Base-by-base conservation (phyloP, 2,888 invertebrate genomes). In the Helleia helle region DNA sequence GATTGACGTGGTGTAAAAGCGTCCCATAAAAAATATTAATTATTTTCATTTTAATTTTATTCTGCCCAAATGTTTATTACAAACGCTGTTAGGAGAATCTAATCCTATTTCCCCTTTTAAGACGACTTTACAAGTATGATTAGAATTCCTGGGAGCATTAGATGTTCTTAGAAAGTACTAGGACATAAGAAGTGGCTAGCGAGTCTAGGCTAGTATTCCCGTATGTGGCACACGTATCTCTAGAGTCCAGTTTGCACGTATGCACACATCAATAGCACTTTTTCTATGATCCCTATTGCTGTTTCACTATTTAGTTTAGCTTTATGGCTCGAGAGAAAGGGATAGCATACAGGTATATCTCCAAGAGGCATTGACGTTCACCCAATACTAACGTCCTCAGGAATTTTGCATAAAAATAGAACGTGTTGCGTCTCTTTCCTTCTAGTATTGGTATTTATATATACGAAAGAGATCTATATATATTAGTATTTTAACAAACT, bases 121-220 rank as follows among this genome's bases (percentile, higher is more conserved):
- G 18, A 13, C 28, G 14, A 13, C 18, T 18, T 40, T 28, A 15
- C 31, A 28, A 28, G 57, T 55, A 11, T 12, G 40, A 59, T 71
- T 76, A 79, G 75, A 76, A 68, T 67, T 61, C 62, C 51, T 60
- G 59, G 55, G 52, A 74, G 77, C 80, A 84, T 85, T 85, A 85
- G 85, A 85, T 56, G 79, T 79, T 83, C 80, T 85, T 85, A 85
- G 85, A 84, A 83, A 69, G 63, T 80, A 85, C 81, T 62, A 81
- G 83, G 85, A 53, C 49, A 54, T 51, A 55, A 84, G 72, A 66
- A 69, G 50, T 38, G 31, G 31, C 52, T 53, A 76, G 70, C 61
- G 71, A 60, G 73, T 81, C 61, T 67, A 56, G 58, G 48, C 52
- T 57, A 58, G 59, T 59, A 52, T 57, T 59, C 62, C 60, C 70